Base-by-base conservation (phyloP, 2,888 invertebrate species). In the Escarpia spicata region DNA sequence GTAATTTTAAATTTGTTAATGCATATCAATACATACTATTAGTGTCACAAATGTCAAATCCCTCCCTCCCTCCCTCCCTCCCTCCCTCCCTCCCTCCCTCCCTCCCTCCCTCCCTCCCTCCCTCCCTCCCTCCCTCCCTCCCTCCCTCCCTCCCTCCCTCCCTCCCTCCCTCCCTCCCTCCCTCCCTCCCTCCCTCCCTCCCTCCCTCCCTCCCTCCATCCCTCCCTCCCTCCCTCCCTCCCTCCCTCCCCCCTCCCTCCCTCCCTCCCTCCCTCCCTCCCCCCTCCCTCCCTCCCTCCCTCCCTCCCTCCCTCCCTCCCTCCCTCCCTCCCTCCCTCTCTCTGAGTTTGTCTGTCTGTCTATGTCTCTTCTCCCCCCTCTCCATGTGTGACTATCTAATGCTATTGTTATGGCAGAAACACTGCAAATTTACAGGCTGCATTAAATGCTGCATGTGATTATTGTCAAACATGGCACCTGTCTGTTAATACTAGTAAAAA, bases 61-160 rank as follows among this genome's bases (percentile, higher is more conserved):
- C n/a, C n/a, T n/a, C 91, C 4, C 91, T 91, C 91, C 4, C 91
- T 91, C 43, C 4, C 91, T 91, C 91, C 4, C 91, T 91, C 91
- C 9, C 91, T 91, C 91, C 9, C 43, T 91, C 91, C 9, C 91
- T 91, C 91, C 6, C 43, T 31, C 91, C 9, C 43, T 44, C 43
- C 12, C n/a, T 43, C 31, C 31, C 90, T 52, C 43, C 26, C 52
- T 44, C 43, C 44, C 90, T 31, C 90, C 91, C 43, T 92, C 90
- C 91, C n/a, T 92, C 15, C 12, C 91, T 43, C n/a, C 8, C 31
- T 90, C 90, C 6, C 37, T 37, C 31, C 8, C 90, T 37, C 37
- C 8, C 31, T 90, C 90, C 6, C 37, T 37, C 1, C 8, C 90
- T 37, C 37, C 8, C 31, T 90, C 1, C 6, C 37, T 37, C 31